A percentile compares a stretch with the other conserved stretches of the same genome.
These are phyloP conservation scores for Atractosteus spatula DNA, from an alignment of 2,113 vertebrate species.

Conservation along the genomic window DNA sequence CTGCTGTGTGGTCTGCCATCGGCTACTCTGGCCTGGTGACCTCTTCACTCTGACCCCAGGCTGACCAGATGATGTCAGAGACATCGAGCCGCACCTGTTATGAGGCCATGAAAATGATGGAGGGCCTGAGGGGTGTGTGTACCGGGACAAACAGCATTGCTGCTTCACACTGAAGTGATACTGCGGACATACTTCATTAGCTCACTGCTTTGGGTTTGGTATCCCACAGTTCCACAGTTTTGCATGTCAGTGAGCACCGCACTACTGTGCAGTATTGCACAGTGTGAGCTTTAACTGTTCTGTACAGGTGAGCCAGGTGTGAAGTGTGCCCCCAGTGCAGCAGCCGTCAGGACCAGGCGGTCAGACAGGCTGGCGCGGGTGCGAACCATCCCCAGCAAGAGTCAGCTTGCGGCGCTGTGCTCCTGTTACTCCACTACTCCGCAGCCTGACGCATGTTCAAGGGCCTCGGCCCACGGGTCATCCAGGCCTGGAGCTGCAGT, in stretches of 20 bases:
- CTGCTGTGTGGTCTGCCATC: constrained; percentile 2
- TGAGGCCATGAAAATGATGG: neutral
- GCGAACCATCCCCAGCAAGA: constrained; percentile 19
- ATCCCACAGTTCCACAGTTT: too few species aligned
- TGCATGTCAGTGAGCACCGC: too few species aligned
- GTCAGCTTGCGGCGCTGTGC: constrained; percentile 11
- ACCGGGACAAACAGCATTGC: too few species aligned
- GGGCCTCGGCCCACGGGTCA: constrained; percentile 23
- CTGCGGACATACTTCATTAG: too few species aligned
- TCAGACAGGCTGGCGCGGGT: too few species aligned
- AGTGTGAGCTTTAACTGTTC: too few species aligned
- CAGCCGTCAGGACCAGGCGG: too few species aligned
- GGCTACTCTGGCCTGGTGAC: constrained; percentile 12
- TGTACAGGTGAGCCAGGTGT: too few species aligned
- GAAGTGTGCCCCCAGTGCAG: too few species aligned
- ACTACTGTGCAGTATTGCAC: too few species aligned
- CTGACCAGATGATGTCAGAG: constrained; percentile 14
- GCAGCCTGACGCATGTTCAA: constrained; percentile 11
- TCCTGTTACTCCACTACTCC: constrained; percentile 20
- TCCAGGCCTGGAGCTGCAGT: constrained; percentile 29
- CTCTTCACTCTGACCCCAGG: constrained; percentile 14
- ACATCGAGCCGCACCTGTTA: neutral
- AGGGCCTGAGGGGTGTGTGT: neutral
- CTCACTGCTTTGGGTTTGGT: too few species aligned
- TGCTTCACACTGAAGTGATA: too few species aligned